Base-by-base conservation (phyloP, 2,888 invertebrate genomes). In the Smittia sp. region DNA sequence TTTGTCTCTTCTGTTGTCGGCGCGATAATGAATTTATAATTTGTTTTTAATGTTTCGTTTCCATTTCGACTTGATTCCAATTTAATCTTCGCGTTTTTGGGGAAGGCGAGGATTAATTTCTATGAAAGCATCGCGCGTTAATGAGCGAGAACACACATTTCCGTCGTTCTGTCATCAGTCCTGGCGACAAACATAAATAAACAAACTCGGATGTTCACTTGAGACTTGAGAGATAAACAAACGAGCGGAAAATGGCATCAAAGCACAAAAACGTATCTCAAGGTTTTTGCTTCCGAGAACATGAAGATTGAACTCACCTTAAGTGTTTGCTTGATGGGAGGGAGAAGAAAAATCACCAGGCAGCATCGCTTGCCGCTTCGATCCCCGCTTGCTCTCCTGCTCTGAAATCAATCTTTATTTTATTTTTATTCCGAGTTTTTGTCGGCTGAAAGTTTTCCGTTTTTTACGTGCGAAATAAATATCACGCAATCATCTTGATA, bases 401-500 rank as follows among this genome's bases (percentile, higher is more conserved):
- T 15, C 54, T 18, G 63, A 63, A 63, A 63, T 63, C 63, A 63
- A 63, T 63, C 63, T 63, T 63, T 63, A 63, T 63, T 63, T 63
- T 25, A 63, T 63, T 63, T 63, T 25, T 63, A 15, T 7, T 63
- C 27, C 63, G 22, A 25, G 58, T 11, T 25, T 63, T 27, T 20
- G 54, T 62, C 25, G 58, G 1, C 22, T 24, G 15, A 63, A 9
- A 22, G 20, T 22, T 58, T 22, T 58, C 13, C 58, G 15, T 58
- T 18, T 58, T 32, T 32, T 32, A 46, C 15, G 46, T 46, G 46
- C 11, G 46, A 38, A 39, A 66, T 63, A 66, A 66, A 66, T 66
- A 66, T 66, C 38, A 39, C 15, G 18, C 66, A 66, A 66, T 66
- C 32, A 66, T 66, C 66, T 66, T 66, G 66, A 66, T 66, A 32